A percentile compares a stretch with the other conserved stretches of the same genome.
phyloP scores from a whole-genome alignment of 2,113 vertebrate species.

The Pterophyllum scalare region DNA sequence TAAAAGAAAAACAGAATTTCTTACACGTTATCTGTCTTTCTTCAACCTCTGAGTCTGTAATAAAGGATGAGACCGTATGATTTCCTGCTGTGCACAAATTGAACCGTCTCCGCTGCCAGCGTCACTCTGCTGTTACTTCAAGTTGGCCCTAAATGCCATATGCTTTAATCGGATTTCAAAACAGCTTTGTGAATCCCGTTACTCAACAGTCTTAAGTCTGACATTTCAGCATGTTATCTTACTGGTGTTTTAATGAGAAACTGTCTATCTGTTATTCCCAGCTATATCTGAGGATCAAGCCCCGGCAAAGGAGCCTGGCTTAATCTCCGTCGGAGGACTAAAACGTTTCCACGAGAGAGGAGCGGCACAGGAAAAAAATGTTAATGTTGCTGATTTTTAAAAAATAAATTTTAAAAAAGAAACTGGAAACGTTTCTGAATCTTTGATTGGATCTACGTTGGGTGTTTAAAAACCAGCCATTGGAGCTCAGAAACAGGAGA shows the following conservation, averaged over 20 bases:
- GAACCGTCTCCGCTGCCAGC: neutral
- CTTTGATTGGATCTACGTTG: neutral
- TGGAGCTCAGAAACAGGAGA: neutral
- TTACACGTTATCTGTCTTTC: no score
- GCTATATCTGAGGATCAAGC: constrained; percentile 94
- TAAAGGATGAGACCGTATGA: neutral
- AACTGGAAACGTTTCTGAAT: neutral
- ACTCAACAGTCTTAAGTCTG: constrained; percentile 16
- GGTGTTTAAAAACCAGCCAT: neutral
- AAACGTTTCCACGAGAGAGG: neutral
- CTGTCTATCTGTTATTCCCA: constrained; percentile 58
- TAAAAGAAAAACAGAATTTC: neutral
- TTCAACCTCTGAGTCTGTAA: no score
- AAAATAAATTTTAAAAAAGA: neutral
- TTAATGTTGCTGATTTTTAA: neutral
- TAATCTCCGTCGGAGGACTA: constrained; percentile 60
- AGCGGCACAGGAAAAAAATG: neutral
- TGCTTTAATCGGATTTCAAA: constrained; percentile 10
- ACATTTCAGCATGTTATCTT: neutral
- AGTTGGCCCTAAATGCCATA: neutral
- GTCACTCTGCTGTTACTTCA: neutral
- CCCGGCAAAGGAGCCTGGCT: constrained; percentile 91
- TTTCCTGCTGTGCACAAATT: neutral
- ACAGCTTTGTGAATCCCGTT: constrained; percentile 11
- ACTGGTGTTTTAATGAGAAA: constrained; percentile 17